These are phyloP conservation scores for Miltochrista miniata DNA, from an alignment of 2,888 invertebrate species.

Conservation along the genomic window DNA sequence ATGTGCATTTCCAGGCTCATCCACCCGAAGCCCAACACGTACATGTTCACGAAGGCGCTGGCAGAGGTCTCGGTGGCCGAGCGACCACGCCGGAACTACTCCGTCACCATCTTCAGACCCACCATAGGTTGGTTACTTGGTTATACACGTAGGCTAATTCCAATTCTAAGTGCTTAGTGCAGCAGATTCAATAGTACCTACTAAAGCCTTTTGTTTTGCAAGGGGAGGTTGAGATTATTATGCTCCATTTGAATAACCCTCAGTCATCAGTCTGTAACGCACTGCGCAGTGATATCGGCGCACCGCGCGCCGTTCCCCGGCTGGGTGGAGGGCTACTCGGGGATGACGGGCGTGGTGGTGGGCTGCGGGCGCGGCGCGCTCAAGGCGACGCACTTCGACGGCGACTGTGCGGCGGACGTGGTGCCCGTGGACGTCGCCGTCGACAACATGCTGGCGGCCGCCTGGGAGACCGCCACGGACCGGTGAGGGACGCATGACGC, in stretches of 20 bases:
- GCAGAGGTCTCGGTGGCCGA: slow-evolving; percentile 90
- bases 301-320: slow-evolving; percentile 85
- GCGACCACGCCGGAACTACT: slow-evolving; percentile 78
- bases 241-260: no score
- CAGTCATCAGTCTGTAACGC: no score
- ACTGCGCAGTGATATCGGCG: slow-evolving; percentile 84
- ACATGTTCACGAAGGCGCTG: slow-evolving; percentile 94
- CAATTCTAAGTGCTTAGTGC: no score
- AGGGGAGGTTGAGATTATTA: no score
- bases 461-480: slow-evolving; percentile 63
- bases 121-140: no score
- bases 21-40: slow-evolving; percentile 90
- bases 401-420: slow-evolving; percentile 85
- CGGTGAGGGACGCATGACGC: slow-evolving; percentile 13
- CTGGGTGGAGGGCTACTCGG: slow-evolving; percentile 96
- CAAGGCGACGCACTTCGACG: slow-evolving; percentile 83
- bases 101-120: no score
- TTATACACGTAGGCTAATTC: no score
- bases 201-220: no score
- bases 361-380: slow-evolving; percentile 88
- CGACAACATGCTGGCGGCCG: slow-evolving; percentile 88
- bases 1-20: slow-evolving; percentile 19
- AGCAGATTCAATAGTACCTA: no score
- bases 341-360: slow-evolving; percentile 88
- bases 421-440: slow-evolving; percentile 92